A percentile compares a stretch with the other conserved stretches of the same genome.
These are phyloP conservation scores for Xiphydria camelus DNA, from an alignment of 2,888 invertebrate genomes.

Conservation along the genomic window DNA sequence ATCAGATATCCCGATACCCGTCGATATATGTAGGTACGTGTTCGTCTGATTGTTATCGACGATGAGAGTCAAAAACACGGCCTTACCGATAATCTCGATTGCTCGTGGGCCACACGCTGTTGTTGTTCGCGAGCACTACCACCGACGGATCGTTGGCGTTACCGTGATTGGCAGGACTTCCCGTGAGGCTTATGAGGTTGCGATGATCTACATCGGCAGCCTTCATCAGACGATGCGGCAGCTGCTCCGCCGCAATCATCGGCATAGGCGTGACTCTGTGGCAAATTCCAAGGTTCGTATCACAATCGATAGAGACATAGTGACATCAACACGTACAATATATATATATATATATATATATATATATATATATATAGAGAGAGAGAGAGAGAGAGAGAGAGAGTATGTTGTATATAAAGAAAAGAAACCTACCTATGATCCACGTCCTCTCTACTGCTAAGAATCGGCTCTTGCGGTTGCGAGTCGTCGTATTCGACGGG, in stretches of 20 bases:
- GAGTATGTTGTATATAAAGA: no score
- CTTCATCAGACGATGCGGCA: conserved; percentile 52
- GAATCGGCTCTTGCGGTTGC: conserved; percentile 49
- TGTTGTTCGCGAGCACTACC: conserved; percentile 33
- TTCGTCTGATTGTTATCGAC: no score
- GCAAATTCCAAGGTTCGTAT: neutral
- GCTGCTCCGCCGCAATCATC: conserved; percentile 44
- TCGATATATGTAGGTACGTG: no score
- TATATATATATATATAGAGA: no score
- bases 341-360: no score
- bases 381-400: no score
- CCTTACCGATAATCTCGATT: conserved; percentile 55
- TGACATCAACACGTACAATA: no score
- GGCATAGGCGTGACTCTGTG: conserved; percentile 48
- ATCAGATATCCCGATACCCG: no score
- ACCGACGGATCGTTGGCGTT: conserved; percentile 34
- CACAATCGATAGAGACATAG: neutral
- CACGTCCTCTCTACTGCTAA: conserved; percentile 51
- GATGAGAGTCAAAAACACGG: no score
- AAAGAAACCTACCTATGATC: conserved; percentile 50
- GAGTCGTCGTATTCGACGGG: conserved; percentile 68
- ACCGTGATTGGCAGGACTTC: conserved; percentile 63
- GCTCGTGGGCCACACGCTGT: conserved; percentile 46
- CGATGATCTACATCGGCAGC: conserved; percentile 76
- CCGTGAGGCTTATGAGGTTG: conserved; percentile 81